A percentile compares a stretch with the other conserved stretches of the same genome.
phyloP scores from a whole-genome alignment of 1,140 invertebrate species.

The Drepana arcuata region DNA sequence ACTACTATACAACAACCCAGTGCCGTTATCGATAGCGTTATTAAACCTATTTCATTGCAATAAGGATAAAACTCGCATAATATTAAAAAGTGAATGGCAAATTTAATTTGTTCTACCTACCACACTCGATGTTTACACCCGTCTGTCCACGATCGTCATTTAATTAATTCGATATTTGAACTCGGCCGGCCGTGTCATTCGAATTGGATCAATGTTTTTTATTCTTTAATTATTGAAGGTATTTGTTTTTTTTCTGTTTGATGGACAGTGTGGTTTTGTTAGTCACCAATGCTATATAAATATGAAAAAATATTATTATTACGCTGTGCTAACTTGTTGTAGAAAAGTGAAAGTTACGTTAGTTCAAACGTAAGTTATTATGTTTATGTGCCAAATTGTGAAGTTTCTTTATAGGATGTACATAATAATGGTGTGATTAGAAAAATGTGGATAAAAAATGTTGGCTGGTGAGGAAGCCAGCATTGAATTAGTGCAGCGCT shows the following conservation, averaged over 20 bases:
- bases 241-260: constrained; percentile 2
- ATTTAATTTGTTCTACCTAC: constrained; percentile 35
- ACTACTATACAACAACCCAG: constrained; percentile 29
- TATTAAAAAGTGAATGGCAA: constrained; percentile 12
- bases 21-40: neutral
- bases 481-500: constrained; percentile 57
- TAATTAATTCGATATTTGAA: constrained; percentile 62
- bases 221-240: constrained; percentile 11
- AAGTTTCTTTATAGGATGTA: no score
- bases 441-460: constrained; percentile 44
- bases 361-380: no score
- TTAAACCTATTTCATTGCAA: constrained; percentile 15
- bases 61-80: constrained; percentile 28
- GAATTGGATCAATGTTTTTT: constrained; percentile 13
- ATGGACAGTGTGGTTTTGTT: neutral
- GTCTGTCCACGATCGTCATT: constrained; percentile 53
- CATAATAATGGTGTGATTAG: constrained; percentile 16
- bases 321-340: no score
- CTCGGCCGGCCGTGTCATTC: constrained; percentile 31
- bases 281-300: no score
- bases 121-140: constrained; percentile 54
- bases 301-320: no score
- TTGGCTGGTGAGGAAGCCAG: constrained; percentile 57
- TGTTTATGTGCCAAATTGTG: no score
- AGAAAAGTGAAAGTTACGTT: no score